These are phyloP conservation scores for Megalops cyprinoides DNA, from an alignment of 2,797 vertebrate genomes.

Conservation along the genomic window DNA sequence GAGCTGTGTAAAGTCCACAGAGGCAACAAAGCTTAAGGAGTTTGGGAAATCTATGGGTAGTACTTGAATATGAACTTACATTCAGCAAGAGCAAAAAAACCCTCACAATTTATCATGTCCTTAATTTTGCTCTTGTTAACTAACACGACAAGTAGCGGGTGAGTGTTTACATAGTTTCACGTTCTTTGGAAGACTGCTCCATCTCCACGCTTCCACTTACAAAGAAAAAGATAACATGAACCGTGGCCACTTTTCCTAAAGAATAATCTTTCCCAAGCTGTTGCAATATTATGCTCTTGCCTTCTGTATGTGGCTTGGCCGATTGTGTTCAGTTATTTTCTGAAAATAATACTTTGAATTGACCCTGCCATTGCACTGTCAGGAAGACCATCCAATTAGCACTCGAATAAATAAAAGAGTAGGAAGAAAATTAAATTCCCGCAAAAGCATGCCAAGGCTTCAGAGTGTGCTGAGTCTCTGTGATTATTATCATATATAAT, in stretches of 20 bases:
- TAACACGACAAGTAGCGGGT: too few species aligned
- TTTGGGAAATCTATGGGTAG: slow-evolving; percentile 1
- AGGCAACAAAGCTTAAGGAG: background rate
- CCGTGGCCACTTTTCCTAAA: background rate
- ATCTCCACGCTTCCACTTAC: background rate
- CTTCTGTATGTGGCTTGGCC: background rate
- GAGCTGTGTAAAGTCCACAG: background rate
- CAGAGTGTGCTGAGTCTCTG: too few species aligned
- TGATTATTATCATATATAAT: background rate
- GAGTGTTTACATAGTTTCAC: too few species aligned
- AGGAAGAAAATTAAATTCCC: background rate
- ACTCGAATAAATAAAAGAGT: slow-evolving; percentile 21
- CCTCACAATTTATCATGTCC: background rate
- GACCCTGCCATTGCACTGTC: slow-evolving; percentile 21
- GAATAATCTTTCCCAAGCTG: background rate
- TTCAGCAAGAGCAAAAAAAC: background rate
- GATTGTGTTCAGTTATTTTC: too few species aligned
- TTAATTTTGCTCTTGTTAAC: background rate
- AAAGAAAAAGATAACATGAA: background rate
- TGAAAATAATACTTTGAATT: slow-evolving; percentile 16
- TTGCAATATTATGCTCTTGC: slow-evolving; percentile 19
- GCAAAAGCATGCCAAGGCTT: background rate
- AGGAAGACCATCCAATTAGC: slow-evolving; percentile 29
- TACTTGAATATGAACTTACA: background rate
- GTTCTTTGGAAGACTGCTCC: too few species aligned